Conservation (phyloP, 2,797 vertebrate species). For the Hafferia zeledoni region DNA sequence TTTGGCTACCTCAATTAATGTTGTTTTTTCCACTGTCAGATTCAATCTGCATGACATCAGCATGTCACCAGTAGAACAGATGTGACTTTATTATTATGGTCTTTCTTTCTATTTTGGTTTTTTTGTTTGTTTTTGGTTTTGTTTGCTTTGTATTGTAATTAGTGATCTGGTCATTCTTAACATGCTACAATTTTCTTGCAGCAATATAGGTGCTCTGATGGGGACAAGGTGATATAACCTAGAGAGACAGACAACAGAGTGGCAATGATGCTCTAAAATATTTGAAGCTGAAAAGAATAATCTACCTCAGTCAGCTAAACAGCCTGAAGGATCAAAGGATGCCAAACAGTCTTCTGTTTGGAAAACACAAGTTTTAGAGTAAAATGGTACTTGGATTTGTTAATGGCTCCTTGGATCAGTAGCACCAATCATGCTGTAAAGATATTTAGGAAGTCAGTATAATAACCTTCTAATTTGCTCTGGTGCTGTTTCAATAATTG, state of each 20-base stretch:
- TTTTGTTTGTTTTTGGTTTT: neutral
- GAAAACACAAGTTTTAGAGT: neutral
- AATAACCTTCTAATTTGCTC: neutral
- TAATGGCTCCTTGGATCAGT: neutral
- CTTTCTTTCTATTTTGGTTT: neutral
- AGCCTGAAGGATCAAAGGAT: neutral
- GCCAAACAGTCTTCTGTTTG: neutral
- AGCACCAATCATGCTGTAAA: neutral
- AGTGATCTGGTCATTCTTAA: neutral
- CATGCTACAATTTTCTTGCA: conserved; percentile 10
- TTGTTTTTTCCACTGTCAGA: conserved; percentile 6
- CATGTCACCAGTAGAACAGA: conserved; percentile 9
- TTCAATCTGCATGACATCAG: conserved; percentile 40
- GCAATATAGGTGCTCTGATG: neutral
- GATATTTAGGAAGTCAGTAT: neutral
- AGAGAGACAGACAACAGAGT: conserved; percentile 38
- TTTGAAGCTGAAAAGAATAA: conserved; percentile 41
- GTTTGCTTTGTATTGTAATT: neutral
- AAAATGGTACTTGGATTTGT: neutral
- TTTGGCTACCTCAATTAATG: neutral
- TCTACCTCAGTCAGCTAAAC: neutral
- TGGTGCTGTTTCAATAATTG: neutral
- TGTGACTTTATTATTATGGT: neutral
- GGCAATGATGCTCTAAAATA: neutral
- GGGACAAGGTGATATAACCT: neutral